Evolutionary conservation across 1,140 invertebrate species (phyloP).

Genomic region (Bacillus rossius): DNA sequence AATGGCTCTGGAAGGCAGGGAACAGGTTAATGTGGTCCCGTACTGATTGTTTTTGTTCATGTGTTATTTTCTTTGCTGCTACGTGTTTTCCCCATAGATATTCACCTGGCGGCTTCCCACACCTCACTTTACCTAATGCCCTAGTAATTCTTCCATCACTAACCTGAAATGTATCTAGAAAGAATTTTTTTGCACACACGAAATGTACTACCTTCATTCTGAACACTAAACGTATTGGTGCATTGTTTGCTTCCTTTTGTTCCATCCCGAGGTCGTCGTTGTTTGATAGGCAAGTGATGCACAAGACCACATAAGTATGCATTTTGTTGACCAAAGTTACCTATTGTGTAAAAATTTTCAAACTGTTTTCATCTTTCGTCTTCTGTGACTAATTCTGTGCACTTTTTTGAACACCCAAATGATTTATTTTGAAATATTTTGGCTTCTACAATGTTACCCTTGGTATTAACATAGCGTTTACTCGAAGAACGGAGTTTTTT

Average conservation of each 20-base stretch:
- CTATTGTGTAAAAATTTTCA: slow-evolving; percentile 5
- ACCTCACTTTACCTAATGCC: not conserved
- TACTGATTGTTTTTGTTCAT: slow-evolving; percentile 6
- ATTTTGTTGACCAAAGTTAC: slow-evolving; percentile 15
- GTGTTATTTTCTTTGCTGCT: slow-evolving; percentile 4
- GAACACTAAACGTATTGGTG: slow-evolving; percentile 5
- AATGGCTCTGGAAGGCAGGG: slow-evolving; percentile 10
- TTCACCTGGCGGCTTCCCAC: not conserved
- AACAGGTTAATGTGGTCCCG: slow-evolving; percentile 11
- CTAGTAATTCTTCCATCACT: slow-evolving; percentile 10
- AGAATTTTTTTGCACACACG: slow-evolving; percentile 9
- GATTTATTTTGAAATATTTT: slow-evolving; percentile 9
- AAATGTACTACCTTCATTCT: slow-evolving; percentile 1
- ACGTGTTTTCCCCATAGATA: not conserved
- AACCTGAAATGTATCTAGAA: not conserved
- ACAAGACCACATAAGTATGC: slow-evolving; percentile 13
- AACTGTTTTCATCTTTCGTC: slow-evolving; percentile 4
- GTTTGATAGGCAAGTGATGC: slow-evolving; percentile 1
- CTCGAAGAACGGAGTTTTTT: slow-evolving; percentile 4
- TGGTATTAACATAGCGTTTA: slow-evolving; percentile 8
- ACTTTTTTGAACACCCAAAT: slow-evolving; percentile 10
- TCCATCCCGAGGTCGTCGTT: slow-evolving; percentile 1
- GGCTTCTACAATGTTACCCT: slow-evolving; percentile 5
- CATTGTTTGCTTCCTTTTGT: not conserved
- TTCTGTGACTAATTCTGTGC: not conserved